Evolutionary conservation across 2,113 vertebrate genomes (phyloP).

Genomic region (Archocentrus centrarchus): DNA sequence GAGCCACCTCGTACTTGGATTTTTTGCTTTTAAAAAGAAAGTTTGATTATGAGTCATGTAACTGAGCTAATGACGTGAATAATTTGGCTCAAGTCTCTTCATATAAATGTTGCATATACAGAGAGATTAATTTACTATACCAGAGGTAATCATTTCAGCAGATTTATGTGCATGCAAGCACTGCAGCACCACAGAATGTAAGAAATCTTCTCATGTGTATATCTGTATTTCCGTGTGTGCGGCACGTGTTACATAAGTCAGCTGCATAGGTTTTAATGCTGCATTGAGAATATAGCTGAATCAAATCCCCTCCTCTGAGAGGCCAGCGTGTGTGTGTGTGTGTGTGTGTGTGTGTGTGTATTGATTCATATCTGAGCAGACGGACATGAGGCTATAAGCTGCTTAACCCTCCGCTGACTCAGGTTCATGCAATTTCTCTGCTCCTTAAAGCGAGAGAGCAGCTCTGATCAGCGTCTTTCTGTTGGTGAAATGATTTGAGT

Average conservation of each 20-base stretch:
- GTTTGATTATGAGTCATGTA: neutral
- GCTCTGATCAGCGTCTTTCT: constrained; percentile 36
- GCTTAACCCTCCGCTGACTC: constrained; percentile 73
- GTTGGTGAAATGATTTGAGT: neutral
- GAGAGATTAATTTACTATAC: neutral
- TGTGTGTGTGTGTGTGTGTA: constrained; percentile 11
- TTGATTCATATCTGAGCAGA: constrained; percentile 66
- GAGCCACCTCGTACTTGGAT: neutral
- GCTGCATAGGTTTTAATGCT: constrained; percentile 35
- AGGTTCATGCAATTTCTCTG: constrained; percentile 47
- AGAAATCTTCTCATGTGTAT: neutral
- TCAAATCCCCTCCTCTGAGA: constrained; percentile 31
- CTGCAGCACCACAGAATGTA: constrained; percentile 15
- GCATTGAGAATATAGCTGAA: constrained; percentile 57
- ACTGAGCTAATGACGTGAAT: neutral
- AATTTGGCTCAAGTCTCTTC: neutral
- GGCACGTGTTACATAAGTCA: constrained; percentile 57
- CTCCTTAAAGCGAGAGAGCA: constrained; percentile 30
- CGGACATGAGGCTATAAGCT: constrained; percentile 65
- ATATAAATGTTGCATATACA: neutral
- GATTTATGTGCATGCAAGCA: neutral
- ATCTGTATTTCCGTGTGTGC: constrained; percentile 7
- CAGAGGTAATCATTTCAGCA: neutral
- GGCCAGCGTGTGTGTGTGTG: constrained; percentile 14
- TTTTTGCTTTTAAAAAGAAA: neutral